phyloP scores from a whole-genome alignment of 1,140 invertebrate species.

The Arion vulgaris region DNA sequence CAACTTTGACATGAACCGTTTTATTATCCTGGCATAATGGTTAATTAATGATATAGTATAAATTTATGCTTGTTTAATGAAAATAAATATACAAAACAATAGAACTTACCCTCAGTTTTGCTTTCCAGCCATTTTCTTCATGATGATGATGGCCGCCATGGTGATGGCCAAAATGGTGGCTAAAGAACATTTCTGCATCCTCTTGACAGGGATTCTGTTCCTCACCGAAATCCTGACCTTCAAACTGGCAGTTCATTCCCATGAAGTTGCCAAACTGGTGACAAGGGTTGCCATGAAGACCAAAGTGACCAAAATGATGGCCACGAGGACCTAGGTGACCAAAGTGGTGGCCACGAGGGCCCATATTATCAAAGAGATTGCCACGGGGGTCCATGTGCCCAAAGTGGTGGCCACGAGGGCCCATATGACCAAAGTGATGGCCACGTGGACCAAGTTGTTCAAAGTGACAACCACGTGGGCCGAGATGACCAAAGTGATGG shows the following conservation, averaged over 20 bases:
- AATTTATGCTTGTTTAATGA: no score
- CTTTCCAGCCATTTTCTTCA: conserved; percentile 4
- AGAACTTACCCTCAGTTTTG: conserved; percentile 15
- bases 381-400: neutral
- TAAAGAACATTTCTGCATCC: neutral
- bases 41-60: no score
- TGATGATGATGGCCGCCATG: neutral
- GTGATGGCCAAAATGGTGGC: neutral
- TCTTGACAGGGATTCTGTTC: neutral
- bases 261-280: neutral
- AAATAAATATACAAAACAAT: no score
- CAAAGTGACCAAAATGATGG: no score
- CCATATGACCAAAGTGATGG: neutral
- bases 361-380: neutral
- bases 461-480: neutral
- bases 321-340: no score
- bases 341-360: no score
- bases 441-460: neutral
- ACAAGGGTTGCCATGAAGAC: neutral
- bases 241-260: neutral
- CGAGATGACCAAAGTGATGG: neutral
- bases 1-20: no score
- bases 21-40: no score
- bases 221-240: neutral
- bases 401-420: neutral